Evolutionary conservation across 1,140 invertebrate genomes (phyloP), one percentile per base, ranked within the genome.

Genomic region (Microplitis demolitor): DNA sequence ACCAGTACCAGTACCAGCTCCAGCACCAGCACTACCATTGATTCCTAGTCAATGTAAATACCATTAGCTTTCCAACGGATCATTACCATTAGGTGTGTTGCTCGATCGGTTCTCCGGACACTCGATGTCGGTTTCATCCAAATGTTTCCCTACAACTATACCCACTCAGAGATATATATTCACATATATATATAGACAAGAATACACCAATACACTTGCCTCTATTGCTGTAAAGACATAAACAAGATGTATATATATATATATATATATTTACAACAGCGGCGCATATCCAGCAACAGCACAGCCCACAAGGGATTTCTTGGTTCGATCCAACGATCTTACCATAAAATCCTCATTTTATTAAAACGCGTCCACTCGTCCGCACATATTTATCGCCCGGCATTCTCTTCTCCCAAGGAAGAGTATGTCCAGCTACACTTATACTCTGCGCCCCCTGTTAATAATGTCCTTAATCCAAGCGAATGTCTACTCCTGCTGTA

Each of bases 311-410:
- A 39, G 72, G 74, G 74, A 75, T 80, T 79, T 68, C 24, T 24
- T 2, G 69, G 61, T 74, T 68, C 78, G 76, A 80, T 80, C 77
- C 73, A 74, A 63, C 73, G 74, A 80, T 82, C 78, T 76, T 78
- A 78, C 79, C 81, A 82, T 83, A 84, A 84, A 84, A 82, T 81
- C 72, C 78, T 80, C 78, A 82, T 81, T 84, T 84, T 84, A 84
- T 83, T 83, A 77, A 81, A 82, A 83, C 78, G 66, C 69, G 54
- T 70, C 62, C 67, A 69, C 66, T 66, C 74, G 62, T 74, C 81
- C 74, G 76, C 79, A 69, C 33, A 68, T 83, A 83, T 83, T 83
- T 83, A 83, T 83, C 80, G 78, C 75, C 78, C 58, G 78, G 76
- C 79, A 82, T 82, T 82, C 80, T 69, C 78, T 45, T 45, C 39